Evolutionary conservation across 2,888 invertebrate genomes (phyloP).

Genomic region (Caenorhabditis sp.): DNA sequence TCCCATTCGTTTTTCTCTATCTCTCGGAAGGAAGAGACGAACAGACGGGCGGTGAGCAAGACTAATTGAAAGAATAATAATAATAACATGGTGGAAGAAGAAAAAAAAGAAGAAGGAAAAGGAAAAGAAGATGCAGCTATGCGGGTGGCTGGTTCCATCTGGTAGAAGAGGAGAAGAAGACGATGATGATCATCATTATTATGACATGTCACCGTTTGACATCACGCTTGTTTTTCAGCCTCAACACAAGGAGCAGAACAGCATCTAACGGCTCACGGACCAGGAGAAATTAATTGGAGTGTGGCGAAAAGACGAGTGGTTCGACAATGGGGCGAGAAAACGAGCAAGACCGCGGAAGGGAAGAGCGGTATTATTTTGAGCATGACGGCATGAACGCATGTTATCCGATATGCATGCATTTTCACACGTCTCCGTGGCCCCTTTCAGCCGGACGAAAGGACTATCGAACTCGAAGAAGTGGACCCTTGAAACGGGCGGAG

Average conservation of each 20-base stretch:
- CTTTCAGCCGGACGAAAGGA: slow-evolving; percentile 18
- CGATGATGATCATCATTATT: neutral
- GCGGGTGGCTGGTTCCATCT: slow-evolving; percentile 1
- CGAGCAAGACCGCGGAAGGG: too few relatives aligned
- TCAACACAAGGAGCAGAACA: too few relatives aligned
- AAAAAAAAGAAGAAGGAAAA: neutral
- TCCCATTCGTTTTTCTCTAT: neutral
- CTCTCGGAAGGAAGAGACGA: neutral
- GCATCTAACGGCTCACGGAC: slow-evolving; percentile 6
- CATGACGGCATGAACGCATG: slow-evolving; percentile 7
- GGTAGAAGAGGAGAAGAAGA: neutral
- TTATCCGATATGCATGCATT: slow-evolving; percentile 53
- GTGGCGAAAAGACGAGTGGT: neutral
- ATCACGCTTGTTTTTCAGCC: slow-evolving; percentile 30
- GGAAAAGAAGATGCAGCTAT: neutral
- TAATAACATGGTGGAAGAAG: slow-evolving; percentile 6
- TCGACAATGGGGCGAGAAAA: neutral
- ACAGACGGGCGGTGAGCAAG: neutral
- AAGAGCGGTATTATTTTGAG: slow-evolving; percentile 20
- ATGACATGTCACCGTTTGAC: slow-evolving; percentile 30
- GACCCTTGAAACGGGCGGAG: slow-evolving; percentile 3
- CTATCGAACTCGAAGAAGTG: slow-evolving; percentile 9
- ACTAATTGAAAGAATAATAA: slow-evolving; percentile 8
- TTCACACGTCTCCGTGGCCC: slow-evolving; percentile 13
- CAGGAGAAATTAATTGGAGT: slow-evolving; percentile 31